A percentile compares a stretch with the other conserved stretches of the same genome.
These are phyloP conservation scores for Andrena flavipes DNA, from an alignment of 2,888 invertebrate genomes.

Conservation along the genomic window DNA sequence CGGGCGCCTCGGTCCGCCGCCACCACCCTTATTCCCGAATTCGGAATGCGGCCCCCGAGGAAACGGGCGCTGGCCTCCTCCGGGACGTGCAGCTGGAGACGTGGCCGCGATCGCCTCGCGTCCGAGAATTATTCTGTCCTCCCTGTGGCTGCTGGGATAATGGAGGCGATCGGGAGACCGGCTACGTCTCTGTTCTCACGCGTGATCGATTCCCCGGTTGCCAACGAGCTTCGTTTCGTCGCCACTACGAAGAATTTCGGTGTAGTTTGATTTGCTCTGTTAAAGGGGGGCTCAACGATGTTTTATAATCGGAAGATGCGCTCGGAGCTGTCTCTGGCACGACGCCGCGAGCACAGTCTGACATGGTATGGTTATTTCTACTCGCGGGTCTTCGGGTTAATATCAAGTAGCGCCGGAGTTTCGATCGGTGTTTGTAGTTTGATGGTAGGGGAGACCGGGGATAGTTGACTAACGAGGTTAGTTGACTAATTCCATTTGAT, in stretches of 20 bases:
- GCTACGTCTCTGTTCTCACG: constrained; percentile 68
- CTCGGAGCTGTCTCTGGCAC: too few relatives aligned
- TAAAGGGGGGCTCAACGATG: background rate
- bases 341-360: too few relatives aligned
- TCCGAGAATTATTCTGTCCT: constrained; percentile 60
- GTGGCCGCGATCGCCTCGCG: constrained; percentile 39
- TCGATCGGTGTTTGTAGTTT: too few relatives aligned
- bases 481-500: too few relatives aligned
- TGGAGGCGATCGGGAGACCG: constrained; percentile 30
- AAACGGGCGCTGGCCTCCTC: constrained; percentile 14
- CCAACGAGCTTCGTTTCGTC: background rate
- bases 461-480: too few relatives aligned
- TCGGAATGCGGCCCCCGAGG: constrained; percentile 75
- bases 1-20: constrained; percentile 66
- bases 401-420: too few relatives aligned
- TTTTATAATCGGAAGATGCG: background rate
- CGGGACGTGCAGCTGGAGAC: constrained; percentile 31
- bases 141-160: constrained; percentile 43
- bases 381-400: too few relatives aligned
- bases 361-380: too few relatives aligned
- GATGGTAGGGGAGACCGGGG: too few relatives aligned
- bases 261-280: background rate
- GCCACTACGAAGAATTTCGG: background rate
- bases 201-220: constrained; percentile 4
- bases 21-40: constrained; percentile 78